Evolutionary conservation across 1,140 invertebrate genomes (phyloP).

Genomic region (Gonioctena quinquepunctata): DNA sequence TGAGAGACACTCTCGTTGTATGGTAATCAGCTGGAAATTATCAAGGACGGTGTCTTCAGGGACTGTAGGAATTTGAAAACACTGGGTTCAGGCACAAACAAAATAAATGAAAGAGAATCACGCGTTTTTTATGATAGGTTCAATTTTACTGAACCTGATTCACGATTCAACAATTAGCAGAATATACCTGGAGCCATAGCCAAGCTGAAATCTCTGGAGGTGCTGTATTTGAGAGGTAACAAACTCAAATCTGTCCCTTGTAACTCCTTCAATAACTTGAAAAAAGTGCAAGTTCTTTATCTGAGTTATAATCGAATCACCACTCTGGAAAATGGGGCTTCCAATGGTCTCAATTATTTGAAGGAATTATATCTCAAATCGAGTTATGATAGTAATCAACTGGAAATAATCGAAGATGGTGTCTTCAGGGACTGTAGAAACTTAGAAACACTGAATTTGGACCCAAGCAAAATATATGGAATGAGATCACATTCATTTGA

Average conservation of each 20-base stretch:
- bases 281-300: constrained; percentile 10
- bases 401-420: constrained; percentile 15
- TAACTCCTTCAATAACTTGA: constrained; percentile 13
- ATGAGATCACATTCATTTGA: constrained; percentile 24
- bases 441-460: constrained; percentile 30
- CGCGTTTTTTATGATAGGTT: constrained; percentile 15
- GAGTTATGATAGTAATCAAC: constrained; percentile 29
- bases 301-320: constrained; percentile 20
- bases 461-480: constrained; percentile 27
- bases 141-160: constrained; percentile 15
- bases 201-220: constrained; percentile 16
- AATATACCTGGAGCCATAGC: constrained; percentile 4
- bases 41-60: constrained; percentile 20
- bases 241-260: constrained; percentile 1
- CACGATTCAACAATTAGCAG: constrained; percentile 20
- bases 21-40: constrained; percentile 21
- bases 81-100: constrained; percentile 31
- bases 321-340: background rate
- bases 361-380: constrained; percentile 21
- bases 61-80: constrained; percentile 17
- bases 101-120: constrained; percentile 18
- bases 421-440: constrained; percentile 15
- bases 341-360: constrained; percentile 9
- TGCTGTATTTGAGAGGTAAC: constrained; percentile 26
- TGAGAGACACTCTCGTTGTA: constrained; percentile 27